Conservation (phyloP, 2,113 vertebrate species). For the Apeltes quadracus region DNA sequence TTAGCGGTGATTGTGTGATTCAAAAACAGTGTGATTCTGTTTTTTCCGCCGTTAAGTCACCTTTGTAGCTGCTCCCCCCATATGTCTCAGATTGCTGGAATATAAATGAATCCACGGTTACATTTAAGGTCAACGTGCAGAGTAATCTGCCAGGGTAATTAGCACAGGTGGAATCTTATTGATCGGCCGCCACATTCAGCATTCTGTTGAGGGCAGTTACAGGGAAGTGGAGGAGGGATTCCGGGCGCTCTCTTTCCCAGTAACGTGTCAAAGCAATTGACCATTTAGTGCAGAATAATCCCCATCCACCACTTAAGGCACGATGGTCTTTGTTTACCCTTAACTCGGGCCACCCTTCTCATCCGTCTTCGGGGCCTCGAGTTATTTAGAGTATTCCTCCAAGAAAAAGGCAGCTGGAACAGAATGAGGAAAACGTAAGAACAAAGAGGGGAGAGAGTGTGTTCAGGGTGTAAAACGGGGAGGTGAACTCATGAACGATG, state of each 20-base stretch:
- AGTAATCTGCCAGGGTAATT: slow-evolving; percentile 53
- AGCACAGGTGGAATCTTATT: slow-evolving; percentile 55
- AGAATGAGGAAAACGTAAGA: slow-evolving; percentile 18
- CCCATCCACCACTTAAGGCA: slow-evolving; percentile 12
- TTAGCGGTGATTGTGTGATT: no score
- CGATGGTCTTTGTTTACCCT: slow-evolving; percentile 29
- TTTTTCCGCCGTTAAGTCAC: slow-evolving; percentile 25
- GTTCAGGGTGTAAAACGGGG: slow-evolving; percentile 41
- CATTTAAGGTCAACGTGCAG: slow-evolving; percentile 43
- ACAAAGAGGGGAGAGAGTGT: slow-evolving; percentile 14
- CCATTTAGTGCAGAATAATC: slow-evolving; percentile 44
- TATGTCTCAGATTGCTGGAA: slow-evolving; percentile 8
- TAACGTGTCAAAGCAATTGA: slow-evolving; percentile 47
- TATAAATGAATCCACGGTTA: slow-evolving; percentile 35
- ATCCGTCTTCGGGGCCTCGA: slow-evolving; percentile 11
- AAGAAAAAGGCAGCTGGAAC: slow-evolving; percentile 7
- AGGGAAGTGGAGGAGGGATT: slow-evolving; percentile 19
- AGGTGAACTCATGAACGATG: slow-evolving; percentile 13
- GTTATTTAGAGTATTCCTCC: slow-evolving; percentile 11
- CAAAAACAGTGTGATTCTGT: background rate
- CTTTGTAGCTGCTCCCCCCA: slow-evolving; percentile 11
- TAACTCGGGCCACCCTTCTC: slow-evolving; percentile 15
- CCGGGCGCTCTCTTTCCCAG: background rate
- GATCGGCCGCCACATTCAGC: slow-evolving; percentile 48
- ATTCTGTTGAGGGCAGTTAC: slow-evolving; percentile 41